These are phyloP conservation scores for Pachydiplax longipennis DNA, from an alignment of 2,888 invertebrate genomes.

Conservation along the genomic window DNA sequence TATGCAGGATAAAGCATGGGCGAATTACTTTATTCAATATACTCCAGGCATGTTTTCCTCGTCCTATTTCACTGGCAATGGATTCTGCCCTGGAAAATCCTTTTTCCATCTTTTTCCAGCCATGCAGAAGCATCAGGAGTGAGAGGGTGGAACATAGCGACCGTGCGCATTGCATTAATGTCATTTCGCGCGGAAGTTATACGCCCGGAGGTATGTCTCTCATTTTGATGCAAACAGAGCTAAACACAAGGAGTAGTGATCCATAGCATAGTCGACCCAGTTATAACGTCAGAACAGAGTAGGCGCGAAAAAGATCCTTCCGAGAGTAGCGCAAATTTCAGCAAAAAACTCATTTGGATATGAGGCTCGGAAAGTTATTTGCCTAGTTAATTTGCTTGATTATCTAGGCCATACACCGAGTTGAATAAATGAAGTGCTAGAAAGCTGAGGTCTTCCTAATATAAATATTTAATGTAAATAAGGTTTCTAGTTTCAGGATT, in stretches of 20 bases:
- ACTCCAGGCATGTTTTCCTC: not conserved
- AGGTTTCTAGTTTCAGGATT: too few relatives aligned
- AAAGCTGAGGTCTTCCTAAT: too few relatives aligned
- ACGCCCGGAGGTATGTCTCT: not conserved
- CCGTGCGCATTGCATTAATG: not conserved
- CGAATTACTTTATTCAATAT: not conserved
- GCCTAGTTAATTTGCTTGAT: too few relatives aligned
- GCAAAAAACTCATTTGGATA: too few relatives aligned
- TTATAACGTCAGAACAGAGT: not conserved
- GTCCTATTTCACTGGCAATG: too few relatives aligned
- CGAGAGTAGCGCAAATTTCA: not conserved
- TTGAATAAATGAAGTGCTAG: too few relatives aligned
- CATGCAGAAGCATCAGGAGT: not conserved
- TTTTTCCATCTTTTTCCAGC: not conserved
- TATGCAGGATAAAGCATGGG: not conserved
- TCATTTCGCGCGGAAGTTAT: not conserved
- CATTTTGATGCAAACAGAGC: not conserved
- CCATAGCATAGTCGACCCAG: not conserved
- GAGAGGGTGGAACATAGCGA: not conserved
- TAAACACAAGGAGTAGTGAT: not conserved
- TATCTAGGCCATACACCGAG: too few relatives aligned
- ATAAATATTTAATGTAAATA: too few relatives aligned
- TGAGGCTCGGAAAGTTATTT: too few relatives aligned
- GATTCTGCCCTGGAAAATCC: not conserved
- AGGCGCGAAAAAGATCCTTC: not conserved